Evolutionary conservation across 2,888 invertebrate species (phyloP).

Genomic region (Oligia latruncula): DNA sequence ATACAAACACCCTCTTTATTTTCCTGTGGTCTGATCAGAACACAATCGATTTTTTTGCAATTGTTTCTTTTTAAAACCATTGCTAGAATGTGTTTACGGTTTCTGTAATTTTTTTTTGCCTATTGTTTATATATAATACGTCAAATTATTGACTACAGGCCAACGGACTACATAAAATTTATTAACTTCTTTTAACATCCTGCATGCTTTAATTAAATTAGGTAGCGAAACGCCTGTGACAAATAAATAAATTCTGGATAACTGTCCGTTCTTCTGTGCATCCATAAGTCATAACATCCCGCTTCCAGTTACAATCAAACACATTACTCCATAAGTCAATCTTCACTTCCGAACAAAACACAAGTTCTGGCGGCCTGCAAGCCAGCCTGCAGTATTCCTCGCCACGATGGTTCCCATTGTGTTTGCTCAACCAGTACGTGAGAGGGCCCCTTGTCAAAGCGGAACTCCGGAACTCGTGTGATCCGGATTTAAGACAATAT

Average conservation of each 20-base stretch:
- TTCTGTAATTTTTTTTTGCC: neutral
- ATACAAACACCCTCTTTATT: slow-evolving; percentile 36
- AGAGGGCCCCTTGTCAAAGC: slow-evolving; percentile 55
- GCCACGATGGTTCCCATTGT: slow-evolving; percentile 54
- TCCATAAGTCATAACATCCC: neutral
- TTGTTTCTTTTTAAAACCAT: slow-evolving; percentile 2
- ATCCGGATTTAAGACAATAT: slow-evolving; percentile 65
- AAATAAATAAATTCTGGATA: neutral
- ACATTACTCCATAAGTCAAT: slow-evolving; percentile 4
- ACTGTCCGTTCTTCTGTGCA: neutral
- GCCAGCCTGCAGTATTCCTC: slow-evolving; percentile 40
- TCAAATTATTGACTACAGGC: neutral
- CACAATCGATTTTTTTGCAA: neutral
- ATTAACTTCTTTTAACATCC: neutral
- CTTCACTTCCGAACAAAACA: slow-evolving; percentile 20
- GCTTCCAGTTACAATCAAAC: neutral
- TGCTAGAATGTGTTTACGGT: neutral
- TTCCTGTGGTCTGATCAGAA: slow-evolving; percentile 18
- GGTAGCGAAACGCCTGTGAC: neutral
- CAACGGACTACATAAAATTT: neutral
- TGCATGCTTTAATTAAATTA: neutral
- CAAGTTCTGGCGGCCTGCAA: slow-evolving; percentile 20
- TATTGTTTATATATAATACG: too few relatives aligned
- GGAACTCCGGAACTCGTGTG: slow-evolving; percentile 57
- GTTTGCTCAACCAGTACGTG: slow-evolving; percentile 48